Evolutionary conservation across 2,888 invertebrate species (phyloP).

Genomic region (Xanthia icteritia): DNA sequence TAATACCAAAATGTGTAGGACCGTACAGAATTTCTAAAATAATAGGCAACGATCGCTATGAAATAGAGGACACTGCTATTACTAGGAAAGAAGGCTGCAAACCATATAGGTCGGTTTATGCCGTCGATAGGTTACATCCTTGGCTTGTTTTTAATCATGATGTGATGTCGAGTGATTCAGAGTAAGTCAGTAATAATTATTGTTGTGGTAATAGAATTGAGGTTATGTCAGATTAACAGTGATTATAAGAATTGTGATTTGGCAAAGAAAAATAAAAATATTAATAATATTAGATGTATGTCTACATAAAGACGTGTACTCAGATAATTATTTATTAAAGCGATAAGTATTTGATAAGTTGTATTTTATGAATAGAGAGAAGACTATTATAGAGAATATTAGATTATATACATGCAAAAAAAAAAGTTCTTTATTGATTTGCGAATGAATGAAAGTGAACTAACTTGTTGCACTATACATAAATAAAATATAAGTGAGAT

Average conservation of each 20-base stretch:
- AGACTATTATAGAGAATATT: too few species aligned
- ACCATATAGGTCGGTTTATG: neutral
- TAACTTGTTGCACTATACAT: neutral
- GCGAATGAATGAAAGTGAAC: neutral
- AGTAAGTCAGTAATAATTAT: neutral
- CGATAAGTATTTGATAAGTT: neutral
- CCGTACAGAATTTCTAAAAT: neutral
- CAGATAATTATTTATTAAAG: neutral
- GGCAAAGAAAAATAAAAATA: too few species aligned
- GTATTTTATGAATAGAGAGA: too few species aligned
- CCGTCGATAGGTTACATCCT: conserved; percentile 10
- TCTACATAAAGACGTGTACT: neutral
- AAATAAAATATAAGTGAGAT: neutral
- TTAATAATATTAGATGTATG: neutral
- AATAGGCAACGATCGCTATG: conserved; percentile 3
- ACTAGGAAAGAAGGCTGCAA: conserved; percentile 8
- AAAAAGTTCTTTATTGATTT: neutral
- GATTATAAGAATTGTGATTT: neutral
- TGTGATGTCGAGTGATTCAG: conserved; percentile 23
- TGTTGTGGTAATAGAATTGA: too few species aligned
- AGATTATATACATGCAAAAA: too few species aligned
- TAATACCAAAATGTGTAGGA: too few species aligned
- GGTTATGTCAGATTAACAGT: neutral
- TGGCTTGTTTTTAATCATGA: conserved; percentile 28
- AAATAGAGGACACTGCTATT: conserved; percentile 5